phyloP scores from a whole-genome alignment of 2,113 vertebrate genomes.

The Erythrocercus mccallii region DNA sequence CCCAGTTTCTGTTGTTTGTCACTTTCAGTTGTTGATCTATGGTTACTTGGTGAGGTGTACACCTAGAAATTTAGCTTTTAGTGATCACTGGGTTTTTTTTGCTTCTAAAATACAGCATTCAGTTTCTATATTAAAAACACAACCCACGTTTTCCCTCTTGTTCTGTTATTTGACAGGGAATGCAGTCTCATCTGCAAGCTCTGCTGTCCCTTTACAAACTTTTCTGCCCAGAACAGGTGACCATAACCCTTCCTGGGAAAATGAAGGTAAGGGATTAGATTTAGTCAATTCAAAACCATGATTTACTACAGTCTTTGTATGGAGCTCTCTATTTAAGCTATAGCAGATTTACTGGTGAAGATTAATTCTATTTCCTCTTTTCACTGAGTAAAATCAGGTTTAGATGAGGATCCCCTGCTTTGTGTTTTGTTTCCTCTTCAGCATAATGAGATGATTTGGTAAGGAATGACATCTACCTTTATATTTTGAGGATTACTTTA shows the following conservation, averaged over 20 bases:
- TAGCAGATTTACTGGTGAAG: background rate
- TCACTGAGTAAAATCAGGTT: background rate
- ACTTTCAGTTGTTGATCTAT: background rate
- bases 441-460: background rate
- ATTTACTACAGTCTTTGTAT: background rate
- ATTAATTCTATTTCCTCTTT: background rate
- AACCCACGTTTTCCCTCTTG: background rate
- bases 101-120: background rate
- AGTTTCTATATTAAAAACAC: background rate
- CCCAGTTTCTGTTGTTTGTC: background rate
- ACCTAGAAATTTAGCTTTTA: background rate
- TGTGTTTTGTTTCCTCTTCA: background rate
- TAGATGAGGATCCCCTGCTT: background rate
- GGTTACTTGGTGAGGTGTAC: background rate
- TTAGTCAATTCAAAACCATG: background rate
- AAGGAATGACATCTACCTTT: background rate
- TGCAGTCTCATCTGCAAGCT: slow-evolving; percentile 82
- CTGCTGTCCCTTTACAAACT: slow-evolving; percentile 88
- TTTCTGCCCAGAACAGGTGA: slow-evolving; percentile 84
- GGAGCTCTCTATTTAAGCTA: background rate
- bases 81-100: background rate
- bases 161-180: slow-evolving; percentile 75
- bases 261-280: slow-evolving; percentile 76
- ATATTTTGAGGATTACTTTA: background rate
- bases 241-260: slow-evolving; percentile 76